Conservation (phyloP, 2,797 vertebrate genomes). For the Falco rusticolus region DNA sequence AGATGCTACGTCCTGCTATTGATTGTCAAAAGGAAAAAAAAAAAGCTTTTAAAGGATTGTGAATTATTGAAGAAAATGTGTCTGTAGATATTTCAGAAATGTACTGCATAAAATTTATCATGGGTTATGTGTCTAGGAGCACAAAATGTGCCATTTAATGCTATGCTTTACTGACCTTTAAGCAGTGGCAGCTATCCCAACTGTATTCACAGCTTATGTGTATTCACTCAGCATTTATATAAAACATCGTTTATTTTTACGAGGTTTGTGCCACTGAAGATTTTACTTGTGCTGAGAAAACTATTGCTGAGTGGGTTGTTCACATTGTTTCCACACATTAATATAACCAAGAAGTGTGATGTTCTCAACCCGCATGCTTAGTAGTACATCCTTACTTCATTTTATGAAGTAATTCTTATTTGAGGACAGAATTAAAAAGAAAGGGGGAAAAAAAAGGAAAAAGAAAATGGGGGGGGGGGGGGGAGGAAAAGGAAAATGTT, state of each 20-base stretch:
- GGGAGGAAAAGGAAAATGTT: not conserved
- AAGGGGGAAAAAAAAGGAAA: not conserved
- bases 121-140: slow-evolving; percentile 59
- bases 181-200: slow-evolving; percentile 71
- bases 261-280: slow-evolving; percentile 42
- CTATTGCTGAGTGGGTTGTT: not conserved
- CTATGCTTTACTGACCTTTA: slow-evolving; percentile 75
- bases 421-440: not conserved
- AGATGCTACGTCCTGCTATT: slow-evolving; percentile 4
- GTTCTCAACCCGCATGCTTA: slow-evolving; percentile 10
- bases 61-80: slow-evolving; percentile 66
- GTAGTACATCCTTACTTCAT: not conserved
- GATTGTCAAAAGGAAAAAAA: slow-evolving; percentile 60
- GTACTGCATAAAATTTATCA: slow-evolving; percentile 61
- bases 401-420: not conserved
- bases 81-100: slow-evolving; percentile 38
- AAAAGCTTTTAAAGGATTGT: slow-evolving; percentile 54
- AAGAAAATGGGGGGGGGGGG: too few relatives aligned
- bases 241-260: slow-evolving; percentile 64
- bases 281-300: slow-evolving; percentile 41
- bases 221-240: slow-evolving; percentile 73
- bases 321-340: slow-evolving; percentile 44
- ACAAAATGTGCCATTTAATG: slow-evolving; percentile 62
- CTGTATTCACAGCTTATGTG: slow-evolving; percentile 66
- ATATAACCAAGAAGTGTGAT: slow-evolving; percentile 8